Percentiles rank a stretch among this genome's conserved stretches.
These are phyloP conservation scores for Drosophila littoralis DNA, from an alignment of 1,140 invertebrate species.

Conservation along the genomic window DNA sequence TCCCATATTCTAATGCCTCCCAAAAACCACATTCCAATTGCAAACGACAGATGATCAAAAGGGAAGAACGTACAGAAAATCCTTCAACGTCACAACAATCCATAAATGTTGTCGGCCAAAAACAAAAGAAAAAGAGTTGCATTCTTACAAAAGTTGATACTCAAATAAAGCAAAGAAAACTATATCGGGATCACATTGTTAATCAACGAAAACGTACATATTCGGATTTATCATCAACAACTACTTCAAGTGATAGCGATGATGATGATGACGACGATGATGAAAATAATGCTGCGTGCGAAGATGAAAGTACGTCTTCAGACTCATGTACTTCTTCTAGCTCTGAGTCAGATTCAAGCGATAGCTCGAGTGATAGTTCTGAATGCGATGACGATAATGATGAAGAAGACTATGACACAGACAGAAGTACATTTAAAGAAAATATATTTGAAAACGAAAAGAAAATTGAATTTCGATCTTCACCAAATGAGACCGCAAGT, in stretches of 20 bases:
- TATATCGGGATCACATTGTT: constrained; percentile 54
- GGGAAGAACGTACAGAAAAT: constrained; percentile 53
- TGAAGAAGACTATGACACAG: constrained; percentile 77
- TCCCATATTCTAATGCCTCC: constrained; percentile 29
- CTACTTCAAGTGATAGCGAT: constrained; percentile 80
- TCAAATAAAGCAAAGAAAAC: constrained; percentile 57
- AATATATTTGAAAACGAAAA: constrained; percentile 72
- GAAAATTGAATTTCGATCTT: constrained; percentile 48
- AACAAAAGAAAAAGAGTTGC: constrained; percentile 51
- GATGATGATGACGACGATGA: constrained; percentile 81
- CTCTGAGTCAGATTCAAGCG: constrained; percentile 81
- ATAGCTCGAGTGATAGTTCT: constrained; percentile 80
- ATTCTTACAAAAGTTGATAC: constrained; percentile 48
- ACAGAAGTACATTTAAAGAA: constrained; percentile 74
- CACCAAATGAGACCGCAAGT: constrained; percentile 32
- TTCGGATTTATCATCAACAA: constrained; percentile 76
- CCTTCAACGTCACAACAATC: constrained; percentile 68
- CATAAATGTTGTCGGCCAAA: constrained; percentile 35
- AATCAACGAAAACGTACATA: constrained; percentile 72
- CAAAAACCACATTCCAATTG: constrained; percentile 29
- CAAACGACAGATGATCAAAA: constrained; percentile 65
- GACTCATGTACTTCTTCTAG: constrained; percentile 85
- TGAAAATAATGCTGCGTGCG: constrained; percentile 60
- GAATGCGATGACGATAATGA: constrained; percentile 81
- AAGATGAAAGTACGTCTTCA: constrained; percentile 78